Percentiles rank a stretch among this genome's conserved stretches.
Conservation (phyloP, 2,113 vertebrate genomes). For the Anarrhichthys ocellatus region DNA sequence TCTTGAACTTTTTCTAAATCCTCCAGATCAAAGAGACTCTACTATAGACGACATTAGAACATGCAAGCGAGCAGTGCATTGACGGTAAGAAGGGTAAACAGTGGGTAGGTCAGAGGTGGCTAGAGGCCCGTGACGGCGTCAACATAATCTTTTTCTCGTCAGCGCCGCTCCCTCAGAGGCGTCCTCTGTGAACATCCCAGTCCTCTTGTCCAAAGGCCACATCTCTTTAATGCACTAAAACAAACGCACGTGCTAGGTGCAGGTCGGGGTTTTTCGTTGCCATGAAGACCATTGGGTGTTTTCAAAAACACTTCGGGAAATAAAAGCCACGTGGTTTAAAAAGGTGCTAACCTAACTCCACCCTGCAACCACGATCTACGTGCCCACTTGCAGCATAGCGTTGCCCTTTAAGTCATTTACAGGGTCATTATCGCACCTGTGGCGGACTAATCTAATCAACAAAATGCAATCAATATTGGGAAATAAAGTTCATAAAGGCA, state of each 20-base stretch:
- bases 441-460: conserved; percentile 16
- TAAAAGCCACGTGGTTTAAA: conserved; percentile 3
- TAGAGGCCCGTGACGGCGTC: conserved; percentile 7
- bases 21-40: conserved; percentile 3
- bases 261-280: conserved; percentile 12
- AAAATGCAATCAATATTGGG: conserved; percentile 13
- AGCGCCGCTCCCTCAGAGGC: conserved; percentile 24
- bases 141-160: conserved; percentile 30
- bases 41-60: conserved; percentile 1
- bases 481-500: background rate
- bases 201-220: conserved; percentile 26
- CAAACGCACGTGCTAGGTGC: background rate
- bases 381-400: background rate
- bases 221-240: conserved; percentile 18
- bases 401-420: background rate
- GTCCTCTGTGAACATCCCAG: conserved; percentile 12
- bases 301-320: background rate
- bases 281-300: background rate
- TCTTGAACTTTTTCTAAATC: conserved; percentile 11
- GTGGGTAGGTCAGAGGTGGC: conserved; percentile 21
- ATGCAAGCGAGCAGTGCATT: background rate
- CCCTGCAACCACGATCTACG: conserved; percentile 6
- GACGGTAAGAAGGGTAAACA: background rate
- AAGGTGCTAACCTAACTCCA: background rate
- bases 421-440: conserved; percentile 13